Base-by-base conservation (phyloP, 2,113 vertebrate genomes). In the Mola mola region DNA sequence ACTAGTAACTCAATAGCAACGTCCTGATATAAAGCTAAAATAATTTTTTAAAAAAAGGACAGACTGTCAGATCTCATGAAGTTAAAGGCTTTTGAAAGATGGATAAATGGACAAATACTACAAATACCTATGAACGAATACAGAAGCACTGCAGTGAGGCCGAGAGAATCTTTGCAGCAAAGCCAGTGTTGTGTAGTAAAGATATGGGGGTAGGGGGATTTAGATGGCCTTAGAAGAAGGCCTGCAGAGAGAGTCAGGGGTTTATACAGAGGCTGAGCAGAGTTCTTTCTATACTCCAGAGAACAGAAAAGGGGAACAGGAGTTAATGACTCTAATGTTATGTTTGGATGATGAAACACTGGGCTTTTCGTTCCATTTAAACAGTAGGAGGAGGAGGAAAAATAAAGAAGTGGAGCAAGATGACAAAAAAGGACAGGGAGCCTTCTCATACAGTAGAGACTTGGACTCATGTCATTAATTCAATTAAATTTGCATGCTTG, bases 401-500 rank as follows among this genome's bases (percentile, higher is more conserved):
- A 52, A 26, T 12, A 24, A 56, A 34, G 36, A 51, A 49, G n/a
- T 40, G 15, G 40, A 78, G 66, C 34, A 20, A 61, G 53, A 62
- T 25, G 50, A 59, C 33, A 71, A 78, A 65, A 41, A 86, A 75
- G 67, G 67, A 84, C 62, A 93, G 87, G 85, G 86, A 93, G 88
- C 89, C 93, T 89, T 87, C 85, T 64, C 89, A 85, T 93, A 89
- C 90, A 93, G 92, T 91, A 89, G 85, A 93, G 91, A 88, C 92
- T 89, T 29, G 72, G 75, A 82, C 81, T 81, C 78, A 62, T 78
- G 80, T 92, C 93, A 94, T 96, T 95, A 95, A 94, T 93, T 94
- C 93, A 94, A 94, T 95, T 94, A 94, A 85, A 93, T 93, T 77
- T 91, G 88, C 93, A 91, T 79, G 88, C 88, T 91, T 95, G 93